phyloP scores from a whole-genome alignment of 2,113 vertebrate species.

The Amazona vittata region DNA sequence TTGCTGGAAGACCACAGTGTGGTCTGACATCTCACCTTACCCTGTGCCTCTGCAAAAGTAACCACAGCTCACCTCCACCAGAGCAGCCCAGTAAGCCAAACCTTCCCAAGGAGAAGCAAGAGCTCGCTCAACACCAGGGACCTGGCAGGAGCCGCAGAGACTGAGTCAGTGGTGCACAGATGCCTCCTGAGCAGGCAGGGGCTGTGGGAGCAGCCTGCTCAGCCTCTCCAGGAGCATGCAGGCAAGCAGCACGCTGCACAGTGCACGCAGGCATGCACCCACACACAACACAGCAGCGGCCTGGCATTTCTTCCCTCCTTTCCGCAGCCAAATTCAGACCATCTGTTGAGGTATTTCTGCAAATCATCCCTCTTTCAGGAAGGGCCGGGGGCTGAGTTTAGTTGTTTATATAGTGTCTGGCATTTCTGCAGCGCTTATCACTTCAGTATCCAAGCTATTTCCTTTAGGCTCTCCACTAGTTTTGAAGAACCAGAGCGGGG shows the following conservation, averaged over 20 bases:
- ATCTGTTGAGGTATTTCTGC: constrained; percentile 54
- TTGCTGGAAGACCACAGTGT: background rate
- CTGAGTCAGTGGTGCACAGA: background rate
- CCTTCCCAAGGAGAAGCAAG: background rate
- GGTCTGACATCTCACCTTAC: background rate
- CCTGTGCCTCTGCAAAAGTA: accelerated
- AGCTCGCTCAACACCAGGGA: background rate
- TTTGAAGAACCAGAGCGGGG: background rate
- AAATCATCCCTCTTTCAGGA: constrained; percentile 5
- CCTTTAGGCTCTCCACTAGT: background rate
- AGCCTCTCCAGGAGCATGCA: background rate
- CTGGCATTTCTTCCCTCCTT: background rate
- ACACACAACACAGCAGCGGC: background rate
- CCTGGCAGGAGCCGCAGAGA: background rate
- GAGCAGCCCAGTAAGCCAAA: background rate
- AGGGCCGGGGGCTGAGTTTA: background rate
- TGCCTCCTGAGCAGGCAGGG: background rate
- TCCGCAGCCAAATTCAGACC: constrained; percentile 34
- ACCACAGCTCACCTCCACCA: background rate
- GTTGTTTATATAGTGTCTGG: constrained; percentile 5
- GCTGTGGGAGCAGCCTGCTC: background rate
- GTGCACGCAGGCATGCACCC: background rate
- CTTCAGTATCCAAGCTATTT: background rate
- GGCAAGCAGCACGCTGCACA: background rate
- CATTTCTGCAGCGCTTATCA: background rate